Evolutionary conservation across 64 coral and sea anemone genomes (phyloP).

Genomic region (Cladopsammia gracilis): DNA sequence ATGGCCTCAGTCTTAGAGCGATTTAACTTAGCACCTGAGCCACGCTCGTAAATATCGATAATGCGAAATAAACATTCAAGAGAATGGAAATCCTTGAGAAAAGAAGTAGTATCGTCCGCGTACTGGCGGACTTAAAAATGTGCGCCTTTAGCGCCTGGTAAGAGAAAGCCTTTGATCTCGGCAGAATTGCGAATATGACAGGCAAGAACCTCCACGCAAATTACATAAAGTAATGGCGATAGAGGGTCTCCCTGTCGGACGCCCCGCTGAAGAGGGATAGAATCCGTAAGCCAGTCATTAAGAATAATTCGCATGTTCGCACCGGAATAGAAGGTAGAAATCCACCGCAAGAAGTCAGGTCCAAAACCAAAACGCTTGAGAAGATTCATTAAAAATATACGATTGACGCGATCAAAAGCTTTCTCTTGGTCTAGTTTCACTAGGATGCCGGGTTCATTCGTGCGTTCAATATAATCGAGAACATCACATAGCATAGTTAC

Average conservation of each 20-base stretch:
- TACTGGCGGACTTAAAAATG: background rate
- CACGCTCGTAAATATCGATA: background rate
- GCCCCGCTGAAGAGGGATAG: background rate
- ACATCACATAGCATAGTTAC: background rate
- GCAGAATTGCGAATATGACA: background rate
- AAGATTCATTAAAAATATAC: background rate
- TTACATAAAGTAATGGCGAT: slow-evolving; percentile 11
- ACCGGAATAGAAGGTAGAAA: background rate
- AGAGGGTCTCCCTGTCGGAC: background rate
- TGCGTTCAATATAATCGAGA: background rate
- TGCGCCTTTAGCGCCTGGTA: background rate
- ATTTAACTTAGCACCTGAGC: slow-evolving; percentile 30
- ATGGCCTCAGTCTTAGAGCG: background rate
- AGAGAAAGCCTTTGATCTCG: background rate
- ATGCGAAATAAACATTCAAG: background rate
- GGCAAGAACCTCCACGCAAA: background rate
- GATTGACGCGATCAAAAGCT: slow-evolving; percentile 35
- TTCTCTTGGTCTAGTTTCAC: slow-evolving; percentile 22
- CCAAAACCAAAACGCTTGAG: background rate
- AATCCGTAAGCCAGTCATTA: background rate
- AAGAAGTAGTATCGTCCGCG: slow-evolving; percentile 26
- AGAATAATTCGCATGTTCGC: background rate
- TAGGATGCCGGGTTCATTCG: background rate
- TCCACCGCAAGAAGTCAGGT: background rate
- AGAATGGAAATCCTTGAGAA: background rate